Base-by-base conservation (phyloP, 1,140 invertebrate genomes). In the Mycetomoellerius zeteki region DNA sequence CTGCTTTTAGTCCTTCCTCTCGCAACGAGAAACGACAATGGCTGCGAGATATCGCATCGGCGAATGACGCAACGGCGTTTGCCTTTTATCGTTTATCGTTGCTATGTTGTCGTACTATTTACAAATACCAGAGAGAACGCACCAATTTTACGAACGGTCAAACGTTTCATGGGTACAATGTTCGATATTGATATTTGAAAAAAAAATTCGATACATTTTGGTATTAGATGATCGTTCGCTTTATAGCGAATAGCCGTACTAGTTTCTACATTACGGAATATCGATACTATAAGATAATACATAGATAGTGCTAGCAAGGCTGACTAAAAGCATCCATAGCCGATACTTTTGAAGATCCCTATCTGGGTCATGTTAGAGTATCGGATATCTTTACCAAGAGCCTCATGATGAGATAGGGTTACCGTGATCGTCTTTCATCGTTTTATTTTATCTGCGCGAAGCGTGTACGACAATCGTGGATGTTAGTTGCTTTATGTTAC, bases 401-500 rank as follows among this genome's bases (percentile, higher is more conserved):
- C 21, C 16, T 71, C 24, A 62, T 60, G 62, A 69, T 81, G 37
- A 60, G 43, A 80, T 80, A 21, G 19, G 19, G 37, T 58, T 82
- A 58, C 78, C 27, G 3, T 54, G 80, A 82, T 84, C 54, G 7
- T 84, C 43, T 84, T 84, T 84, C 69, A 62, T 84, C 77, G n/a
- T 73, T 75, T 47, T 73, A 47, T 84, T 73, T 60, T 73, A 58
- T 47, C 67, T 33, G 24, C n/a, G 24, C 54, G 54, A 7, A 8
- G 19, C 19, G n/a, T 24, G 21, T 16, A 19, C 10, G 24, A 19
- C 6, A 16, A 37, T 37, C 33, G 21, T 71, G 16, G 50, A 54
- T 56, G 6, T n/a, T 14, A 12, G n/a, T 69, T 52, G 47, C 24
- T 27, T 27, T 54, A 30, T 60, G n/a, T 43, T 72, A 30, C 37